Evolutionary conservation across 2,888 invertebrate species (phyloP), one percentile per base, ranked within the genome.

Genomic region (Netelia virgata): DNA sequence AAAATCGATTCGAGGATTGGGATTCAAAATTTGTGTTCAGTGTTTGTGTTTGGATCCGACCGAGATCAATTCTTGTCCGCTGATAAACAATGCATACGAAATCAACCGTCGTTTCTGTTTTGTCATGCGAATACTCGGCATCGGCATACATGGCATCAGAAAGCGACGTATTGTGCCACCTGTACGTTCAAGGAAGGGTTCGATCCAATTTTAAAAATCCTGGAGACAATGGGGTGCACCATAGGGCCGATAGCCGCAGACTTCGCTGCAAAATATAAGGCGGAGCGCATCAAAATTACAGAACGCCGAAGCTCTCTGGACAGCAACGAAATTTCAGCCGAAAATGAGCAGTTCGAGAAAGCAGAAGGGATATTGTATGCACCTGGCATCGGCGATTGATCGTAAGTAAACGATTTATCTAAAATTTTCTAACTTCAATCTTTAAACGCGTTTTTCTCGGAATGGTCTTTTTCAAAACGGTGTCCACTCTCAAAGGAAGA

Each of bases 371-470:
- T 83, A 74, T 70, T 85, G 74, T 85, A 83, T 83, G 83, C 83
- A 77, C 76, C 86, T 77, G 85, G 85, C 70, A 86, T 86, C 80
- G 81, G 83, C 50, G 80, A 85, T 77, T 85, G 70, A 83, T 57
- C 55, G 85, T 85, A 83, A 83, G 83, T 85, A 68, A 36, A 75
- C 72, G 61, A 80, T 73, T 85, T 76, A 36, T 70, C 47, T 76
- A 11, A 80, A 75, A 86, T 20, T 78, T 63, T 23, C 70, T 6
- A 11, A 47, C 47, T 47, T 11, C 10, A 47, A 47, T 11, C 47
- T 47, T 47, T 47, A 47, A 47, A 47, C 47, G 47, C 47, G 47
- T 47, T 47, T 2, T 47, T 47, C 23, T 36, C 47, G 47, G 11
- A 47, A 47, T 11, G 47, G 9, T 11, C 10, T 41, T 41, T 41